Evolutionary conservation across 92 coral and sea anemone genomes (phyloP).

Genomic region (Bergia sp.): DNA sequence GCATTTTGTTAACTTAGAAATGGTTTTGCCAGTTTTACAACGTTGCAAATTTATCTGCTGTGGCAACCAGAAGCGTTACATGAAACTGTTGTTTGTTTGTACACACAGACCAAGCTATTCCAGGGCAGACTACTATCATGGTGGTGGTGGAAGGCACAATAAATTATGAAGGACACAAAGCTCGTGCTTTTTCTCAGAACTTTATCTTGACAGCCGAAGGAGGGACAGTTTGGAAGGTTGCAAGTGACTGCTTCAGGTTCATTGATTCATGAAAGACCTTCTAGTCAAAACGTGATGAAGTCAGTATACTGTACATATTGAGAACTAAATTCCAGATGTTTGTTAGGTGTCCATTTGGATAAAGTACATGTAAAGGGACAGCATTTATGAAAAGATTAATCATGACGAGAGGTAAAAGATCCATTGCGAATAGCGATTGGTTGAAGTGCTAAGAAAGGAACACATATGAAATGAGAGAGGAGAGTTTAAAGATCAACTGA

Average conservation of each 20-base stretch:
- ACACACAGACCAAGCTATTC: slow-evolving; percentile 85
- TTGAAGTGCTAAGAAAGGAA: too few species aligned
- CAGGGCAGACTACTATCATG: slow-evolving; percentile 88
- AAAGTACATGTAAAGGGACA: neutral
- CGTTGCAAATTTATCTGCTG: too few species aligned
- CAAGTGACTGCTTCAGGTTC: slow-evolving; percentile 95
- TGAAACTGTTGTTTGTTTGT: slow-evolving; percentile 11
- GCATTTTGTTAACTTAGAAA: too few species aligned
- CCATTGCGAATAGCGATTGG: too few species aligned
- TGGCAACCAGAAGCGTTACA: too few species aligned
- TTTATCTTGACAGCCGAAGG: slow-evolving; percentile 93
- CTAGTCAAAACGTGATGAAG: neutral
- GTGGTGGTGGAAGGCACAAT: slow-evolving; percentile 89
- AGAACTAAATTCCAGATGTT: neutral
- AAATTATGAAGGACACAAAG: slow-evolving; percentile 84
- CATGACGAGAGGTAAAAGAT: too few species aligned
- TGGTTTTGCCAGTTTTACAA: too few species aligned
- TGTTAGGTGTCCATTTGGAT: neutral
- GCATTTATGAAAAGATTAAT: neutral
- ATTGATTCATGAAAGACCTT: slow-evolving; percentile 45
- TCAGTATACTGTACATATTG: neutral
- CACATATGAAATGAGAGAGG: too few species aligned
- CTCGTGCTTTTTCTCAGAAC: slow-evolving; percentile 86
- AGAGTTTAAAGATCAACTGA: too few species aligned
- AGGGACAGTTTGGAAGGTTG: slow-evolving; percentile 95